phyloP scores from a whole-genome alignment of 2,113 vertebrate species.

The Labeo rohita region DNA sequence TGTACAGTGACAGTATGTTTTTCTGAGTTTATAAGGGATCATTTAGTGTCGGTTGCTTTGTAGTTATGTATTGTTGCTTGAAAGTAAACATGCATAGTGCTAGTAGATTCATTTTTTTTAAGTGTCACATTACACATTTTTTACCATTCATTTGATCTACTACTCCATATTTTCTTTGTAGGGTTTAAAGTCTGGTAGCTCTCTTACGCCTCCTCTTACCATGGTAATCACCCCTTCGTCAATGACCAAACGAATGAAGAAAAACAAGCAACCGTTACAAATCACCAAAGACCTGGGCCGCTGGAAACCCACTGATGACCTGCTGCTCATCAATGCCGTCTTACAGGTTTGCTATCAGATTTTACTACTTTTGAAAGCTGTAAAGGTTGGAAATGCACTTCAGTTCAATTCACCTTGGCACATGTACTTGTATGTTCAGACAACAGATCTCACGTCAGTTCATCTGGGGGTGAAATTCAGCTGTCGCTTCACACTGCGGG shows the following conservation, averaged over 20 bases:
- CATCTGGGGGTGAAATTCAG: conserved; percentile 96
- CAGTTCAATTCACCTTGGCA: no score
- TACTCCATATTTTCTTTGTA: conserved; percentile 51
- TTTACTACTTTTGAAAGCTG: neutral
- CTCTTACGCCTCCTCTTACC: conserved; percentile 81
- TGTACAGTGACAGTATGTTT: neutral
- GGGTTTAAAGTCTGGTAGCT: conserved; percentile 84
- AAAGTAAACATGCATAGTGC: neutral
- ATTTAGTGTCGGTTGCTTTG: neutral
- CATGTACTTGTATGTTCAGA: conserved; percentile 72
- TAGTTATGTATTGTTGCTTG: neutral
- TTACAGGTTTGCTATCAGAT: conserved; percentile 80
- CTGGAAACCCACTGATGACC: conserved; percentile 93
- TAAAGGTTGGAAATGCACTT: neutral
- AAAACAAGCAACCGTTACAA: conserved; percentile 92
- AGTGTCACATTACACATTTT: neutral
- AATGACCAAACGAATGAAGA: conserved; percentile 91
- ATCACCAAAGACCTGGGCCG: conserved; percentile 94
- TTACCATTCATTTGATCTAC: neutral
- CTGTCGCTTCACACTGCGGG: conserved; percentile 91
- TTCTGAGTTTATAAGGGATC: neutral
- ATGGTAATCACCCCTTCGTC: conserved; percentile 80
- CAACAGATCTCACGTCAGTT: conserved; percentile 90
- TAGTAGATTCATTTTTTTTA: neutral
- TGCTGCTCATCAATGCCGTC: conserved; percentile 92